Conservation (phyloP, 1,140 invertebrate species). For the Babylonia areolata region DNA sequence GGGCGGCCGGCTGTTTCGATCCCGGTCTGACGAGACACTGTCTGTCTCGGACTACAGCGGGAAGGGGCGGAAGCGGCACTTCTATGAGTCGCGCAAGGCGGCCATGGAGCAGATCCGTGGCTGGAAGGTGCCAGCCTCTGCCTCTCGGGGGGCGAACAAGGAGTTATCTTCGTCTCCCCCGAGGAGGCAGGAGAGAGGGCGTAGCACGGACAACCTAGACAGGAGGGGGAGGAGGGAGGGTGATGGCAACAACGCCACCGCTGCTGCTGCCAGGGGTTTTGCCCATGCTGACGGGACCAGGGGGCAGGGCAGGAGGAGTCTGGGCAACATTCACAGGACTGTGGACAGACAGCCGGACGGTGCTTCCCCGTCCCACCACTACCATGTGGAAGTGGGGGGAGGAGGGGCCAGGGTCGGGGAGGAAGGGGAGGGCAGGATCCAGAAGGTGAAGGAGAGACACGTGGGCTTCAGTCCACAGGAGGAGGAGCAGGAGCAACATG, state of each 20-base stretch:
- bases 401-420: background rate
- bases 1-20: constrained; percentile 68
- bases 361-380: constrained; percentile 26
- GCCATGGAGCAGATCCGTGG: constrained; percentile 70
- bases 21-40: constrained; percentile 74
- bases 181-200: background rate
- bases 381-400: too few species aligned
- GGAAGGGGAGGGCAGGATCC: background rate
- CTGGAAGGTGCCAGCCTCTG: constrained; percentile 65
- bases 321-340: constrained; percentile 32
- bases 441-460: background rate
- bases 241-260: too few species aligned
- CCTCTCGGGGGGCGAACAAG: background rate
- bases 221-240: background rate
- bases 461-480: constrained; percentile 14
- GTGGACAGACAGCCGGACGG: constrained; percentile 33
- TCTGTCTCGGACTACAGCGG: constrained; percentile 73
- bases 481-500: constrained; percentile 29
- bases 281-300: background rate
- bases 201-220: background rate
- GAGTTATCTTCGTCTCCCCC: background rate
- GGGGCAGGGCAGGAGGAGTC: background rate
- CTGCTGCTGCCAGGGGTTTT: too few species aligned
- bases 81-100: constrained; percentile 67
- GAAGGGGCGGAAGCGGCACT: constrained; percentile 65